phyloP scores from a whole-genome alignment of 2,888 invertebrate species.

The Tetropium fuscum region DNA sequence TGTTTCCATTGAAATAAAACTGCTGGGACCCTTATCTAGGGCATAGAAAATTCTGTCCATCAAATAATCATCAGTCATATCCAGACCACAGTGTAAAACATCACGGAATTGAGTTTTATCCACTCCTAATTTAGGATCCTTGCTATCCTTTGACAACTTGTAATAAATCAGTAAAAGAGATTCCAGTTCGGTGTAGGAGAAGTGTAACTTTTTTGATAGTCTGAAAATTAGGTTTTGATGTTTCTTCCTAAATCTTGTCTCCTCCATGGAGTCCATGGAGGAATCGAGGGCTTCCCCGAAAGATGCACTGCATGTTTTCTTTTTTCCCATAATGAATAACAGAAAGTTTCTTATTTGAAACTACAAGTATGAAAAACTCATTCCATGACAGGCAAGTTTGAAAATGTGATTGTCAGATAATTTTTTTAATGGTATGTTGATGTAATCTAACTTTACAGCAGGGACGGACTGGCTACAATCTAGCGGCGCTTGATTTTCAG shows the following conservation, averaged over 20 bases:
- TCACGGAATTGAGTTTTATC: constrained; percentile 72
- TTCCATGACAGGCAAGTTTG: too few species aligned
- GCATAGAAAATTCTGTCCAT: constrained; percentile 74
- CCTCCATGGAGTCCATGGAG: constrained; percentile 75
- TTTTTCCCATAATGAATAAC: constrained; percentile 4
- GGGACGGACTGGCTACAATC: too few species aligned
- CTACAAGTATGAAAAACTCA: too few species aligned
- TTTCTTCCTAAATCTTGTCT: constrained; percentile 74
- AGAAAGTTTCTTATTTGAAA: too few species aligned
- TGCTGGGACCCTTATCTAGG: constrained; percentile 70
- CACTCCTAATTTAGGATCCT: constrained; percentile 59
- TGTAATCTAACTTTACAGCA: too few species aligned
- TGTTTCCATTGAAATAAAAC: constrained; percentile 65
- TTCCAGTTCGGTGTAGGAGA: constrained; percentile 72
- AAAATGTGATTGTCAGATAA: too few species aligned
- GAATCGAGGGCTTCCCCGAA: constrained; percentile 66
- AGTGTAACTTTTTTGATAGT: constrained; percentile 70
- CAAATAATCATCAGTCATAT: constrained; percentile 78
- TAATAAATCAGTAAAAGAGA: constrained; percentile 69
- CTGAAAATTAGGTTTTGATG: constrained; percentile 70
- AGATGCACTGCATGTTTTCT: neutral
- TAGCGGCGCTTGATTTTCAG: too few species aligned
- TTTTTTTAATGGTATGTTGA: too few species aligned
- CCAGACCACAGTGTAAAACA: constrained; percentile 73
- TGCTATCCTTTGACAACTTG: constrained; percentile 66